Evolutionary conservation across 2,113 vertebrate species (phyloP).

Genomic region (Ranitomeya variabilis): DNA sequence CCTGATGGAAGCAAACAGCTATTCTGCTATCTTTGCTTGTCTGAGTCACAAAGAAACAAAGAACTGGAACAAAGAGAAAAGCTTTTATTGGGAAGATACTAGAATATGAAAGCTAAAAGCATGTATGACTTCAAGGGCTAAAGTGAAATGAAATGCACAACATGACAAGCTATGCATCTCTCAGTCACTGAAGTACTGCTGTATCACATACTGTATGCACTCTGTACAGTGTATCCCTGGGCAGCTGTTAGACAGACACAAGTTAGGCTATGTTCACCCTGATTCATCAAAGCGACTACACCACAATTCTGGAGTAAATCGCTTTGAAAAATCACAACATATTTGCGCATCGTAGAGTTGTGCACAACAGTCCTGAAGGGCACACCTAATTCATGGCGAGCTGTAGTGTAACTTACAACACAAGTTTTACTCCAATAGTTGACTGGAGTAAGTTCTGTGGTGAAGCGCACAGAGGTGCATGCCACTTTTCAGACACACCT

Average conservation of each 20-base stretch:
- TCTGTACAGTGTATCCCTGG: background rate
- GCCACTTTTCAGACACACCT: too few relatives aligned
- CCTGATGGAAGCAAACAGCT: background rate
- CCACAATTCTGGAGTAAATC: too few relatives aligned
- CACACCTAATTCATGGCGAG: too few relatives aligned
- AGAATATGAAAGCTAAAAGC: constrained; percentile 3
- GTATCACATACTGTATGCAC: background rate
- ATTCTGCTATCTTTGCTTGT: background rate
- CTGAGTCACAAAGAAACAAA: constrained; percentile 35
- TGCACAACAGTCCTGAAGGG: too few relatives aligned
- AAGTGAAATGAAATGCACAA: constrained; percentile 2
- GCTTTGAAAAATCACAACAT: too few relatives aligned
- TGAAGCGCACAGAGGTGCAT: too few relatives aligned
- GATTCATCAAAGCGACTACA: too few relatives aligned
- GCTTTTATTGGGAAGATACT: constrained; percentile 16
- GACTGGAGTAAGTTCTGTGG: too few relatives aligned
- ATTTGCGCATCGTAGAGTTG: too few relatives aligned
- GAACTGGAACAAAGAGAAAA: constrained; percentile 16
- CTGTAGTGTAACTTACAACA: too few relatives aligned
- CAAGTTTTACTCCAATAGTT: too few relatives aligned
- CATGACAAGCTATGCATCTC: background rate
- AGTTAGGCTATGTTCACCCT: background rate
- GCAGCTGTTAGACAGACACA: background rate
- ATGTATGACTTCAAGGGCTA: constrained; percentile 19
- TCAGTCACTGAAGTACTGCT: background rate